Conservation (phyloP, 2,888 invertebrate species). For the Brenthis ino region DNA sequence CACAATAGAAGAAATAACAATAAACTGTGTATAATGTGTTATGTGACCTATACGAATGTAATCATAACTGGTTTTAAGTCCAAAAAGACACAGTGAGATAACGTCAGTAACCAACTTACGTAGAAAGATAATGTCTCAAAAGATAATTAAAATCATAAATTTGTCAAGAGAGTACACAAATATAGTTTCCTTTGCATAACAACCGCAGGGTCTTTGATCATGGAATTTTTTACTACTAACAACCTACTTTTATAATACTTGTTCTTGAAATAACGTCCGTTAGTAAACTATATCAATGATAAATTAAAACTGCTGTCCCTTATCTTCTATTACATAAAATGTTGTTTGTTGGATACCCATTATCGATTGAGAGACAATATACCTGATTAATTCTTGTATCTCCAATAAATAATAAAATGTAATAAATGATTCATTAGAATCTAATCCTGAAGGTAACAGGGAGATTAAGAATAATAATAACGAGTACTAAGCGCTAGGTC, state of each 20-base stretch:
- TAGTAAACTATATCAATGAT: neutral
- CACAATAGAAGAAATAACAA: too few relatives aligned
- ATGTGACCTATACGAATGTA: too few relatives aligned
- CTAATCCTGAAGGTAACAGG: slow-evolving; percentile 48
- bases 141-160: slow-evolving; percentile 66
- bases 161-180: slow-evolving; percentile 59
- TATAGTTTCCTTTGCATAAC: slow-evolving; percentile 32
- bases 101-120: slow-evolving; percentile 38
- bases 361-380: too few relatives aligned
- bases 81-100: slow-evolving; percentile 18
- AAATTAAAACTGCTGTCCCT: too few relatives aligned
- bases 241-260: slow-evolving; percentile 4
- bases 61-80: neutral
- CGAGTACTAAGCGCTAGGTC: slow-evolving; percentile 62
- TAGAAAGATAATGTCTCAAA: slow-evolving; percentile 60
- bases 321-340: too few relatives aligned
- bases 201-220: slow-evolving; percentile 25
- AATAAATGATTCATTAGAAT: slow-evolving; percentile 42
- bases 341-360: too few relatives aligned
- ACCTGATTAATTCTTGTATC: too few relatives aligned
- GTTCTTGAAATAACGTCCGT: neutral
- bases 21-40: too few relatives aligned
- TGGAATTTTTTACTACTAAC: slow-evolving; percentile 41
- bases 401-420: too few relatives aligned
- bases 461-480: slow-evolving; percentile 59